Evolutionary conservation across 1,140 invertebrate species (phyloP).

Genomic region (Platorchestia sp.): DNA sequence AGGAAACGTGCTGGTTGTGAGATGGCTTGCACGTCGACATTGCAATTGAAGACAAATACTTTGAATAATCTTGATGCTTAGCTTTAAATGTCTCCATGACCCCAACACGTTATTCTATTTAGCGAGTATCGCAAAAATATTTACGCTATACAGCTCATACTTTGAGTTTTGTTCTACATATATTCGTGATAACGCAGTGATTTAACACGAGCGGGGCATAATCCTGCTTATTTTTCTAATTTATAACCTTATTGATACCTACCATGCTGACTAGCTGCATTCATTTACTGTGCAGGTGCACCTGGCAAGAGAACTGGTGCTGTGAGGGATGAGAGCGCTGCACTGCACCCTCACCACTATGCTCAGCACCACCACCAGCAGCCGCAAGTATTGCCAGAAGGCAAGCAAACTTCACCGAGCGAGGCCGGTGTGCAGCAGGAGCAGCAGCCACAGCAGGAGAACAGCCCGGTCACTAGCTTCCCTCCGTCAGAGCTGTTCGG

Average conservation of each 20-base stretch:
- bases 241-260: not conserved
- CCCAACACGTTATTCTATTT: not conserved
- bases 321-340: not conserved
- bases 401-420: not conserved
- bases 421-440: not conserved
- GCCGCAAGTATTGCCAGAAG: slow-evolving; percentile 44
- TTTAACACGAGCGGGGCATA: not conserved
- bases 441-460: not conserved
- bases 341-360: slow-evolving; percentile 58
- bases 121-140: not conserved
- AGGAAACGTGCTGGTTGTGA: not conserved
- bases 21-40: not conserved
- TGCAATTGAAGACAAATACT: not conserved
- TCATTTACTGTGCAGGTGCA: not conserved
- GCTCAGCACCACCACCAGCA: slow-evolving; percentile 65
- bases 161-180: not conserved
- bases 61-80: not conserved
- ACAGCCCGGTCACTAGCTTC: not conserved
- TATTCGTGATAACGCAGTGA: not conserved
- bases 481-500: slow-evolving; percentile 36
- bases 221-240: not conserved
- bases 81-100: not conserved
- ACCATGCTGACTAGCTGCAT: not conserved
- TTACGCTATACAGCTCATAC: not conserved
- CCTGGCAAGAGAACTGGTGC: not conserved